Evolutionary conservation across 2,888 invertebrate genomes (phyloP).

Genomic region (Agrotis ipsilon): DNA sequence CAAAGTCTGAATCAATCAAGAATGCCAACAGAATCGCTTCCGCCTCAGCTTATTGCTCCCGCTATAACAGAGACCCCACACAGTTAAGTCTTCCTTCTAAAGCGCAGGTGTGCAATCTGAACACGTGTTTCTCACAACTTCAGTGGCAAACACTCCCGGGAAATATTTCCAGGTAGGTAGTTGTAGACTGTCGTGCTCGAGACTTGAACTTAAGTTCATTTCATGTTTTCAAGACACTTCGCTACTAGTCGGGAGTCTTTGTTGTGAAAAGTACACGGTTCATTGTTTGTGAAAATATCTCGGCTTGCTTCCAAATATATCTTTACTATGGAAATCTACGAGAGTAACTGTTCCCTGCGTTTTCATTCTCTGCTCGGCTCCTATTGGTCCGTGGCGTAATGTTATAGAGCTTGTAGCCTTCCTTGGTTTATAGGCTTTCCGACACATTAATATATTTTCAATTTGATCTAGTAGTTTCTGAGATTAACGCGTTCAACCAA

Average conservation of each 20-base stretch:
- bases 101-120: constrained; percentile 41
- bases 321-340: background rate
- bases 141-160: constrained; percentile 5
- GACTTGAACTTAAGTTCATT: background rate
- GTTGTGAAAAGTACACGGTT: background rate
- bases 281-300: background rate
- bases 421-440: too few relatives aligned
- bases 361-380: too few relatives aligned
- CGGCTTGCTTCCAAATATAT: too few relatives aligned
- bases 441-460: too few relatives aligned
- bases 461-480: too few relatives aligned
- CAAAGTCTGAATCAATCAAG: too few relatives aligned
- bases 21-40: background rate
- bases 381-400: too few relatives aligned
- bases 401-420: too few relatives aligned
- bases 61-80: constrained; percentile 31
- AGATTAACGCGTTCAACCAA: too few relatives aligned
- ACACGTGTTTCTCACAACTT: constrained; percentile 37
- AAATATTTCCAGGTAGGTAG: constrained; percentile 39
- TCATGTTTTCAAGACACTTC: constrained; percentile 7
- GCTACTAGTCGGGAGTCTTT: background rate
- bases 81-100: constrained; percentile 14
- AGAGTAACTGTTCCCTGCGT: too few relatives aligned
- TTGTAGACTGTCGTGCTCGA: constrained; percentile 3
- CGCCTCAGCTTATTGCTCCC: constrained; percentile 6